Base-by-base conservation (phyloP, 2,888 invertebrate species). In the Drosophila neoperkinsi region DNA sequence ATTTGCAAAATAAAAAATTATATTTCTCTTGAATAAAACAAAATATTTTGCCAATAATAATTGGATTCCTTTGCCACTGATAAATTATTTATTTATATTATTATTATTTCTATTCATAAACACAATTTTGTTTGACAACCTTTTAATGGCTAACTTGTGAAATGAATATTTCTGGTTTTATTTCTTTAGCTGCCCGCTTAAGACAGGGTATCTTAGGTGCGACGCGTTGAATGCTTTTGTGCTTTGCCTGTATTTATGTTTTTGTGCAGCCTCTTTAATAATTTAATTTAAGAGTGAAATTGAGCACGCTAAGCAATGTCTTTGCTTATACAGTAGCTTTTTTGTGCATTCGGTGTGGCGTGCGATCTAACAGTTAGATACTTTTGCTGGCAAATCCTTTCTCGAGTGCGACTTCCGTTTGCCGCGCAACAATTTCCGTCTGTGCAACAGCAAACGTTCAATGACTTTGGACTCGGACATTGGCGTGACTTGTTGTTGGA, bases 401-500 rank as follows among this genome's bases (percentile, higher is more conserved):
- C 68, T 69, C 55, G 55, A 65, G 50, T 31, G 41, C 52, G 52
- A 81, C 82, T 57, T 57, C 57, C 57, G 57, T 41, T 57, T 30
- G 57, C 16, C 11, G 28, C 31, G 30, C 57, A 10, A 56, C 34
- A 36, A 43, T 52, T 83, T 86, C 87, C 84, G 89, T 83, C 81
- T 70, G 65, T 52, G 30, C n/a, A 55, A 60, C 71, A 34, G 46
- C 56, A 57, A 68, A 63, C 85, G 85, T 88, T 85, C 85, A 84
- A 79, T 77, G 83, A 85, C 83, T 83, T 57, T 69, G 31, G 53
- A 52, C 61, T 61, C 70, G 79, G 70, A 67, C 64, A 77, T 46
- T 87, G 77, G 90, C 84, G 84, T 84, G 84, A 89, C 88, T 87
- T 76, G 64, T 64, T 55, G 71, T 50, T 70, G 57, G 56, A 74